Evolutionary conservation across 2,113 vertebrate species (phyloP), one percentile per base, ranked within the genome.

Genomic region (Chaenocephalus aceratus): DNA sequence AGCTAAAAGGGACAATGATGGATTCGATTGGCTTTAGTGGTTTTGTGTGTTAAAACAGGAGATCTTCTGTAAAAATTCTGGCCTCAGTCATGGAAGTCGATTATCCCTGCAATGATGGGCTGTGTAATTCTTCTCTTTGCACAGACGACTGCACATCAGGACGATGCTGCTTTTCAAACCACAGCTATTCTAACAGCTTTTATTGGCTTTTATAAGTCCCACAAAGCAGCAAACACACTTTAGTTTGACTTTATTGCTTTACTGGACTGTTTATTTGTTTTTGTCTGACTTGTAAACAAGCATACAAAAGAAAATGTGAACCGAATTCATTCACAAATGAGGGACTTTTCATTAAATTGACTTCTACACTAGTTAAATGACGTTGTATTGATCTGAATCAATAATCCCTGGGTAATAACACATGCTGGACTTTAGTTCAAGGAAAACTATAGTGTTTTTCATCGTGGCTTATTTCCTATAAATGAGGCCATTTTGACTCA

Each of bases 31-130:
- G 82, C 69, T 69, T 69, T 63, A 81, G 91, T 78, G 92, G 90
- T 80, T 89, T 72, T 74, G 59, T 86, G 77, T 87, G 80, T 91
- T 92, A 86, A 71, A 84, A 84, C 72, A 69, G 86, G 75, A 81
- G 85, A 77, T 30, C 83, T 21, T 81, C 86, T 86, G 87, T 90
- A 80, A 90, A 86, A 89, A 77, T 57, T 85, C 65, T 73, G 75
- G 65, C 82, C 74, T 36, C 71, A 11, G 67, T 52, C 59, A 36
- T 41, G 79, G 79, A 86, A 86, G 77, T 61, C 18, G 18, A 77
- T 63, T 62, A 66, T 81, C 65, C 54, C 71, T 84, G 63, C 72
- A 67, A 36, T 16, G 59, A 62, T 49, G 34, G 59, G 14, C 64
- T 7, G 48, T 64, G 34, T 70, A 54, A 51, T 69, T 69, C 54